Percentiles rank a stretch among this genome's conserved stretches.
phyloP scores from a whole-genome alignment of 1,140 invertebrate genomes.

The Meloidogyne floridensis region DNA sequence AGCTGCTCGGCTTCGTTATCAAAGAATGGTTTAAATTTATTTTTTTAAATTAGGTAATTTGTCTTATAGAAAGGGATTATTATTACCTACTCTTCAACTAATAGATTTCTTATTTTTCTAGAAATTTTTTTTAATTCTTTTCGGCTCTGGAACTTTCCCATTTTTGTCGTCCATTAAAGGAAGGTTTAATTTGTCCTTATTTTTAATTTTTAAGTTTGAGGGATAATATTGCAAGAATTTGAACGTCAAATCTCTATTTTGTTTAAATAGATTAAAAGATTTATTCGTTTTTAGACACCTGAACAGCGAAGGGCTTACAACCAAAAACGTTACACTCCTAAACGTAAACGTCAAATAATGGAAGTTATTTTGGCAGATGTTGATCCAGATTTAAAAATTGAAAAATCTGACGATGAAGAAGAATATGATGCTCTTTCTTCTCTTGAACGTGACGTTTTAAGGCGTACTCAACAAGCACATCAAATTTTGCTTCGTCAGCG shows the following conservation, averaged over 20 bases:
- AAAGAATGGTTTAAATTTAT: constrained; percentile 36
- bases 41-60: not conserved
- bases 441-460: constrained; percentile 41
- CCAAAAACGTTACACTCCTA: constrained; percentile 53
- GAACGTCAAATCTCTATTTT: no score
- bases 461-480: constrained; percentile 48
- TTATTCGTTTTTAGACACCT: constrained; percentile 36
- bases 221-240: no score
- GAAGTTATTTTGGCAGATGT: constrained; percentile 4
- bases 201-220: no score
- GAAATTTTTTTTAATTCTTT: no score
- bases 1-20: constrained; percentile 50
- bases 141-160: no score
- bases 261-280: not conserved
- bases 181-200: no score
- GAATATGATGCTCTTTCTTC: constrained; percentile 47
- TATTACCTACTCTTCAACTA: no score
- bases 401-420: constrained; percentile 39
- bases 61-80: not conserved
- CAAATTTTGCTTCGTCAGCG: constrained; percentile 40
- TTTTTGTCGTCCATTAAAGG: no score
- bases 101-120: no score
- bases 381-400: not conserved
- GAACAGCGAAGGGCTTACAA: constrained; percentile 53
- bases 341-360: constrained; percentile 40